These are phyloP conservation scores for Solenodon paradoxus DNA, from an alignment of 2,113 vertebrate genomes.

Conservation along the genomic window DNA sequence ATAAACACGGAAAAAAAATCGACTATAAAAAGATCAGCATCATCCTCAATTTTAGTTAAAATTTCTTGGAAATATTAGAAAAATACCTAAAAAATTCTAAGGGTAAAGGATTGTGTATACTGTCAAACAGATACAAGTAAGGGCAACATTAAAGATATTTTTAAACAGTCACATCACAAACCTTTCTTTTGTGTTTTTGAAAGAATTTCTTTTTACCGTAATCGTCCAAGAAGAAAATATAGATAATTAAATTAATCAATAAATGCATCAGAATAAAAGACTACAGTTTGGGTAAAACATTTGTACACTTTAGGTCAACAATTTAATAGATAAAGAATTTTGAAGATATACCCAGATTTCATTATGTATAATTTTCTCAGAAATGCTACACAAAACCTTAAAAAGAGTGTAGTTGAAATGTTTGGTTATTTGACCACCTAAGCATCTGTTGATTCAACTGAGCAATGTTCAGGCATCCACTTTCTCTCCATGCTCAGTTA, in stretches of 20 bases:
- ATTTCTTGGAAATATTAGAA: not conserved
- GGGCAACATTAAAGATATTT: not conserved
- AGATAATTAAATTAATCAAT: too few relatives aligned
- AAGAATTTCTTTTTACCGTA: not conserved
- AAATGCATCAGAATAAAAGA: not conserved
- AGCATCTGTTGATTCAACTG: not conserved
- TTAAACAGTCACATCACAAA: not conserved
- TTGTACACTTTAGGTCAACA: not conserved
- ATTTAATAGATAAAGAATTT: not conserved
- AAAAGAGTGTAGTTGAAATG: not conserved
- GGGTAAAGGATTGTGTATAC: not conserved
- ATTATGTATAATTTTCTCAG: not conserved
- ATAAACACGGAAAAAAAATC: not conserved
- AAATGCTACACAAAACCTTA: not conserved
- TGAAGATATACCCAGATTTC: not conserved
- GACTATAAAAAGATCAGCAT: not conserved
- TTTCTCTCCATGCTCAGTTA: not conserved
- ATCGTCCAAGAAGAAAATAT: not conserved
- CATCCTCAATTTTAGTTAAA: not conserved
- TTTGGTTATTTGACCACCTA: not conserved
- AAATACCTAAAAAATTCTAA: not conserved
- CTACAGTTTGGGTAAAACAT: not conserved
- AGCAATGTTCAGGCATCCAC: not conserved
- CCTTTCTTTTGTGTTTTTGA: not conserved
- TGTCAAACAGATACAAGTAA: not conserved